phyloP scores from a whole-genome alignment of 2,888 invertebrate genomes.

The Apodemia zela region DNA sequence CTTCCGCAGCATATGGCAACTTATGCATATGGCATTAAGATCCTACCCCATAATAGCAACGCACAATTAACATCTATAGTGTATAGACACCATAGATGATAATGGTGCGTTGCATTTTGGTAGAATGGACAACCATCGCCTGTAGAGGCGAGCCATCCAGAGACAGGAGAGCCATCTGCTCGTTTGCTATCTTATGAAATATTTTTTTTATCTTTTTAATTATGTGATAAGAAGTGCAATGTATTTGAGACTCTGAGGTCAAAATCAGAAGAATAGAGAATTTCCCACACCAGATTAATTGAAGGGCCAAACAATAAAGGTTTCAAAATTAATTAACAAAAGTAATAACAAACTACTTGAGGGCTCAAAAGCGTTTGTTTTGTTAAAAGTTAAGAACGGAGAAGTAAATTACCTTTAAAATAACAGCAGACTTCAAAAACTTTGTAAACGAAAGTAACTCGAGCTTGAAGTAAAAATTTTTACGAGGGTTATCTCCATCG shows the following conservation, averaged over 20 bases:
- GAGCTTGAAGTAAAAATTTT: constrained; percentile 4
- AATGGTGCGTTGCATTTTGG: no score
- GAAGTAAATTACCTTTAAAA: constrained; percentile 4
- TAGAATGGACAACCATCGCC: no score
- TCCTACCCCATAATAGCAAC: no score
- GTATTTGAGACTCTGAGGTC: neutral
- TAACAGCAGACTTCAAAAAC: constrained; percentile 6
- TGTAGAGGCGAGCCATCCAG: no score
- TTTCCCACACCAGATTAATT: neutral
- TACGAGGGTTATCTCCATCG: neutral
- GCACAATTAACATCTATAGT: no score
- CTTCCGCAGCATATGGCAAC: no score
- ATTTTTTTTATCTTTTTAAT: no score
- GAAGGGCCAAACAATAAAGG: neutral
- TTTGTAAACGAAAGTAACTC: constrained; percentile 10
- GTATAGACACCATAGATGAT: no score
- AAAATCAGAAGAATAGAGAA: neutral
- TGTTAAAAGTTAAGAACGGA: neutral
- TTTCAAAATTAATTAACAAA: constrained; percentile 7
- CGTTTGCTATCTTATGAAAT: no score
- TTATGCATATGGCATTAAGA: no score
- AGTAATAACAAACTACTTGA: constrained; percentile 9
- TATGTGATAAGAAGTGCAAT: no score
- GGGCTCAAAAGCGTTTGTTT: constrained; percentile 6
- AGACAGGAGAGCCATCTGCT: no score